phyloP scores from a whole-genome alignment of 1,140 invertebrate genomes.

The Caenorhabditis tropicalis region DNA sequence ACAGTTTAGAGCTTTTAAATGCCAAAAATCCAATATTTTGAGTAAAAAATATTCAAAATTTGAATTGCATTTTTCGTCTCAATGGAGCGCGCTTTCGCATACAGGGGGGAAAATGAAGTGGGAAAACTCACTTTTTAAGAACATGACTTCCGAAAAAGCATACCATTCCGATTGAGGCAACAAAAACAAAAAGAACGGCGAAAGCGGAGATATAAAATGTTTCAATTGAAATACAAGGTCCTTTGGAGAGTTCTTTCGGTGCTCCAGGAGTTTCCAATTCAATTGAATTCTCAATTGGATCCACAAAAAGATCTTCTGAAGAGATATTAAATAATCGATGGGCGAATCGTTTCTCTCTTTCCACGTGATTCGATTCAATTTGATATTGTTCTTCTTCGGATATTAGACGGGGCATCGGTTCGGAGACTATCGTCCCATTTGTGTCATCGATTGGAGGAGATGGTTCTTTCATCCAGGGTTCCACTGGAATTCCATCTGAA shows the following conservation, averaged over 20 bases:
- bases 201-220: conserved; percentile 9
- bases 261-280: conserved; percentile 24
- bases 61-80: too few species aligned
- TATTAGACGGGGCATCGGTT: conserved; percentile 20
- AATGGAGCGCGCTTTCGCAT: too few species aligned
- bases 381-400: conserved; percentile 11
- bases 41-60: too few species aligned
- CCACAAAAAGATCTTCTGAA: conserved; percentile 5
- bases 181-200: conserved; percentile 16
- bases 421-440: not conserved
- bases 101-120: too few species aligned
- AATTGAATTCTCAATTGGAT: not conserved
- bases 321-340: not conserved
- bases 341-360: conserved; percentile 24
- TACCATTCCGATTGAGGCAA: conserved; percentile 1
- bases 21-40: too few species aligned
- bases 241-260: not conserved
- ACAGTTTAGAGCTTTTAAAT: too few species aligned
- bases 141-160: conserved; percentile 34
- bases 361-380: conserved; percentile 11
- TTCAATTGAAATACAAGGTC: not conserved
- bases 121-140: not conserved
- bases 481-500: conserved; percentile 19
- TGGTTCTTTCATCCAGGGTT: conserved; percentile 23
- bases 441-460: conserved; percentile 4